Percentiles rank a stretch among this genome's conserved stretches.
These are phyloP conservation scores for Aselliscus stoliczkanus DNA, from an alignment of 2,797 vertebrate species.

Conservation along the genomic window DNA sequence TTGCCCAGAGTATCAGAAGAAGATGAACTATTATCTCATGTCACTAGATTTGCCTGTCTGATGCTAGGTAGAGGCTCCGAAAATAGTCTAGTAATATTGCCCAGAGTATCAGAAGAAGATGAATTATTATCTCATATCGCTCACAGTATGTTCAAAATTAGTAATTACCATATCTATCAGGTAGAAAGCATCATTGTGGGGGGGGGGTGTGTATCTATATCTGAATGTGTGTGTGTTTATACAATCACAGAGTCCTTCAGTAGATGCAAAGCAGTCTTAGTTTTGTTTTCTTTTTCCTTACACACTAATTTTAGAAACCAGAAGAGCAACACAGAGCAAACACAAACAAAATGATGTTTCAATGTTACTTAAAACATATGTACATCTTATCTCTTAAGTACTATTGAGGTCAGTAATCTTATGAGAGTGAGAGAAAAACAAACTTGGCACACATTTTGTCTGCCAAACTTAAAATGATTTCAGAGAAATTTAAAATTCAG, in stretches of 20 bases:
- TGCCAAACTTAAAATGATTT: background rate
- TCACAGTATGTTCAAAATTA: background rate
- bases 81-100: background rate
- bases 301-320: background rate
- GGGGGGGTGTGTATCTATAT: fast-evolving
- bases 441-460: background rate
- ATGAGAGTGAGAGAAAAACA: background rate
- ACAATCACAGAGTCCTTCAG: background rate
- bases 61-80: background rate
- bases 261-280: background rate
- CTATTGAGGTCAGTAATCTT: background rate
- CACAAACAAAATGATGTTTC: background rate
- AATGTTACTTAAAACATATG: background rate
- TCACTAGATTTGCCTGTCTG: background rate
- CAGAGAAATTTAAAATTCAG: background rate
- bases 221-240: background rate
- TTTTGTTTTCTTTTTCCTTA: background rate
- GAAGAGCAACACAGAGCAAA: background rate
- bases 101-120: background rate
- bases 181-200: background rate
- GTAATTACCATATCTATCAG: background rate
- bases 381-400: background rate
- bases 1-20: background rate
- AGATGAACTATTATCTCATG: background rate
- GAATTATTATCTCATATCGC: background rate